Evolutionary conservation across 2,888 invertebrate genomes (phyloP).

Genomic region (Dicyrtomina minuta): DNA sequence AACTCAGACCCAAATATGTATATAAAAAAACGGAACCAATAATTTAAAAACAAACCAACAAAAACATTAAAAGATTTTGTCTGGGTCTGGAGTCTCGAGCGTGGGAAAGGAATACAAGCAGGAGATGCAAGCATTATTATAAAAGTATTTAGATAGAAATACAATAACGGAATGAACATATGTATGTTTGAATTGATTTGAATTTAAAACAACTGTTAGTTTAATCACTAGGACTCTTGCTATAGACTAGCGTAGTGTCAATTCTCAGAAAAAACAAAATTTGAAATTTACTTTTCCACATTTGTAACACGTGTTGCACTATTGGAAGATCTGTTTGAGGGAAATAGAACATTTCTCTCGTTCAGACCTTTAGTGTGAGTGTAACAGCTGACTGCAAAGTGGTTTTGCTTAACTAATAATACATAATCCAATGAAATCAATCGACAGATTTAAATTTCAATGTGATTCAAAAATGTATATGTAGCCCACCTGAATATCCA

Average conservation of each 20-base stretch:
- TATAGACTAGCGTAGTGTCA: slow-evolving; percentile 32
- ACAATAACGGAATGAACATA: too few relatives aligned
- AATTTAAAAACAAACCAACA: background rate
- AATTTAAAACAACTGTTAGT: too few relatives aligned
- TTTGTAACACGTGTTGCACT: slow-evolving; percentile 48
- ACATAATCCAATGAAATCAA: slow-evolving; percentile 59
- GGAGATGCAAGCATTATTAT: too few relatives aligned
- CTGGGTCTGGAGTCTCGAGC: too few relatives aligned
- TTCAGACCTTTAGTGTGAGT: slow-evolving; percentile 23
- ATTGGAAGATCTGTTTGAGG: slow-evolving; percentile 7
- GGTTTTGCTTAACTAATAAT: too few relatives aligned
- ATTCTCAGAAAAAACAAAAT: slow-evolving; percentile 46
- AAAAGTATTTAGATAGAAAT: too few relatives aligned
- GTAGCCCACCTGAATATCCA: slow-evolving; percentile 83
- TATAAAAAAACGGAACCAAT: too few relatives aligned
- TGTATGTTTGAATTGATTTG: too few relatives aligned
- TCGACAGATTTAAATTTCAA: slow-evolving; percentile 52
- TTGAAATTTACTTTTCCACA: slow-evolving; percentile 50
- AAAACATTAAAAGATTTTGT: too few relatives aligned
- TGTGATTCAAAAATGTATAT: background rate
- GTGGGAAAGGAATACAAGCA: too few relatives aligned
- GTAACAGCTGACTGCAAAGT: slow-evolving; percentile 45
- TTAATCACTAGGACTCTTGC: slow-evolving; percentile 41
- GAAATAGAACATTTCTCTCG: slow-evolving; percentile 46
- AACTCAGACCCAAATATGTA: too few relatives aligned